Evolutionary conservation across 1,140 invertebrate genomes (phyloP).

Genomic region (Saccostrea cuccullata): DNA sequence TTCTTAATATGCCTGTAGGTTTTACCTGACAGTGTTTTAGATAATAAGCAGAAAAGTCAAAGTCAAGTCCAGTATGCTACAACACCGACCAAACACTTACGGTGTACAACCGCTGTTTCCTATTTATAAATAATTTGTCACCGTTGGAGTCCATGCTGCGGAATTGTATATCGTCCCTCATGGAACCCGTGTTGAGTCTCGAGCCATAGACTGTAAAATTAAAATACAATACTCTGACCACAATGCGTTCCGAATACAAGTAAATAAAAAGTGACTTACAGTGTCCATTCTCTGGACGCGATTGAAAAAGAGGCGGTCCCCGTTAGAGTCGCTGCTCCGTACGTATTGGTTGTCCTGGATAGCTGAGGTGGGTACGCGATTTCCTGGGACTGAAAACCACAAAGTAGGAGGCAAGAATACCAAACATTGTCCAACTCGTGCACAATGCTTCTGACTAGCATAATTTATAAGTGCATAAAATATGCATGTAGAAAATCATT

Average conservation of each 20-base stretch:
- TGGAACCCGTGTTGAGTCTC: slow-evolving; percentile 11
- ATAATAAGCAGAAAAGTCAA: background rate
- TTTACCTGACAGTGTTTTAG: background rate
- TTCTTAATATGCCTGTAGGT: background rate
- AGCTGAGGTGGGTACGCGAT: background rate
- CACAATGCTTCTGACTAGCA: background rate
- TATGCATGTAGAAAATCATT: too few species aligned
- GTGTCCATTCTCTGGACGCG: background rate
- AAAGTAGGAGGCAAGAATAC: background rate
- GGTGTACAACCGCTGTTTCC: slow-evolving; percentile 11
- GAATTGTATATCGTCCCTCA: slow-evolving; percentile 31
- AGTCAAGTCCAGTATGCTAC: background rate
- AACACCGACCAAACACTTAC: slow-evolving; percentile 1
- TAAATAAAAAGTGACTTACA: slow-evolving; percentile 13
- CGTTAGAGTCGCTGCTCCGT: slow-evolving; percentile 22
- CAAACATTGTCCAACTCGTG: background rate
- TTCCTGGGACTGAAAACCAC: slow-evolving; percentile 6
- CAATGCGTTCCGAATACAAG: slow-evolving; percentile 1
- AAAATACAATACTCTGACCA: slow-evolving; percentile 22
- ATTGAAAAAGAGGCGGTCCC: slow-evolving; percentile 44
- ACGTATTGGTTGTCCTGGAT: slow-evolving; percentile 36
- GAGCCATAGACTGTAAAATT: slow-evolving; percentile 35
- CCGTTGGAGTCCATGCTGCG: slow-evolving; percentile 18
- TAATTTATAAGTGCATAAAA: background rate
- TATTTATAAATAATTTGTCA: slow-evolving; percentile 32